phyloP scores from a whole-genome alignment of 1,140 invertebrate genomes.

The Anadara kagoshimensis region DNA sequence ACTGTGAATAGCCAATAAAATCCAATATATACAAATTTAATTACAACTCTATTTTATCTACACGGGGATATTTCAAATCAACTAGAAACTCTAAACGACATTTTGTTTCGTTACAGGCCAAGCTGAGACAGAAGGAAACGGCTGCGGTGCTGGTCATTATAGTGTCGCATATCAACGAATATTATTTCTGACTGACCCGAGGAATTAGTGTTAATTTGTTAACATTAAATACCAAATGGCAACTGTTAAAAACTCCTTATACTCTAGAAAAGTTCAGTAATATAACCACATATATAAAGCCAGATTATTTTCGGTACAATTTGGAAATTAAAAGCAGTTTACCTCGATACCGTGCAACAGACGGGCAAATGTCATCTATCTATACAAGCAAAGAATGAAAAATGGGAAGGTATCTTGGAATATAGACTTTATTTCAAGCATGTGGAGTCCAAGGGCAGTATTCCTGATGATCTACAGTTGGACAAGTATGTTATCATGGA shows the following conservation, averaged over 20 bases:
- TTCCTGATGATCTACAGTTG: neutral
- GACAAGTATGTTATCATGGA: conserved; percentile 10
- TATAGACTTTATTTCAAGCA: conserved; percentile 3
- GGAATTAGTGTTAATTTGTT: conserved; percentile 39
- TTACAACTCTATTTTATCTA: too few relatives aligned
- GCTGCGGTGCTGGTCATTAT: conserved; percentile 14
- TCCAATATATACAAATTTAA: too few relatives aligned
- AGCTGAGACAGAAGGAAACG: too few relatives aligned
- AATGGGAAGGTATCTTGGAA: neutral
- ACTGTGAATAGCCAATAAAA: too few relatives aligned
- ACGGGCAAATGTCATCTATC: conserved; percentile 4
- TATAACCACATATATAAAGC: conserved; percentile 41
- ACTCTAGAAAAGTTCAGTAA: conserved; percentile 35
- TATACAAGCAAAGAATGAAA: neutral
- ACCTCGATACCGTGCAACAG: neutral
- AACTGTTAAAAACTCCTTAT: conserved; percentile 45
- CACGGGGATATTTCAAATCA: too few relatives aligned
- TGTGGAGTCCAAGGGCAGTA: neutral
- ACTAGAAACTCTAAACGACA: too few relatives aligned
- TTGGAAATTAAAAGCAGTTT: neutral
- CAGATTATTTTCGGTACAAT: conserved; percentile 38
- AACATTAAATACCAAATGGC: conserved; percentile 42
- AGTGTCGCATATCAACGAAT: conserved; percentile 34
- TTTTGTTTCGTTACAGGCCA: too few relatives aligned
- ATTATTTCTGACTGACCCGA: conserved; percentile 53